Conservation (phyloP, 92 coral and sea anemone genomes). For the Bergia sp. region DNA sequence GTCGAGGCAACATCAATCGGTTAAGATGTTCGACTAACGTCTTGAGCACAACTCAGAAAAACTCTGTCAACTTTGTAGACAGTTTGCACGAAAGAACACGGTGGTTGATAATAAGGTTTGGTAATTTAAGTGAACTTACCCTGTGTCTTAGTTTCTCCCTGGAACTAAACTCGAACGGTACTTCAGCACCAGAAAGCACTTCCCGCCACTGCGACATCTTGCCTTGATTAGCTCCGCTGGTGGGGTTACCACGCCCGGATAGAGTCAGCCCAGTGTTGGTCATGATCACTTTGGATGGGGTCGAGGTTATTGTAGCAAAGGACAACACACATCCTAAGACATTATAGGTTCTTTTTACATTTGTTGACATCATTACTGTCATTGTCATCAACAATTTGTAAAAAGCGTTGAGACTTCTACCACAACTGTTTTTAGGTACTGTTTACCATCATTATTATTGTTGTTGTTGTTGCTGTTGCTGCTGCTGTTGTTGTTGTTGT, state of each 20-base stretch:
- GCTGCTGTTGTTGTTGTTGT: neutral
- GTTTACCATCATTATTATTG: too few species aligned
- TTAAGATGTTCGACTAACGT: too few species aligned
- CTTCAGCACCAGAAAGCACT: constrained; percentile 78
- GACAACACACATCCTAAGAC: constrained; percentile 77
- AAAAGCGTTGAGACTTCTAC: too few species aligned
- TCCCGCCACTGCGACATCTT: constrained; percentile 98
- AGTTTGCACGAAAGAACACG: too few species aligned
- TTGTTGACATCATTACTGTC: neutral
- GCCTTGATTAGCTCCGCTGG: constrained; percentile 55
- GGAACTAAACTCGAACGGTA: constrained; percentile 90
- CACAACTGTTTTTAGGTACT: too few species aligned
- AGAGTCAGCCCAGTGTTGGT: constrained; percentile 90
- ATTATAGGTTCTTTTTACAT: neutral
- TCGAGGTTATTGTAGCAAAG: constrained; percentile 85
- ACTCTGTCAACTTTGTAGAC: too few species aligned
- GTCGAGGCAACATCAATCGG: too few species aligned
- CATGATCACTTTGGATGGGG: constrained; percentile 93
- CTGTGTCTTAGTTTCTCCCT: constrained; percentile 93
- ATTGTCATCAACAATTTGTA: neutral
- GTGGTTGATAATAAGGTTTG: too few species aligned
- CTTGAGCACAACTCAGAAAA: too few species aligned
- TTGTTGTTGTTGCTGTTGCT: too few species aligned
- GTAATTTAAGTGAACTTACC: constrained; percentile 49
- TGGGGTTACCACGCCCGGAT: constrained; percentile 67